Base-by-base conservation (phyloP, 2,888 invertebrate species). In the Microplitis manilae region DNA sequence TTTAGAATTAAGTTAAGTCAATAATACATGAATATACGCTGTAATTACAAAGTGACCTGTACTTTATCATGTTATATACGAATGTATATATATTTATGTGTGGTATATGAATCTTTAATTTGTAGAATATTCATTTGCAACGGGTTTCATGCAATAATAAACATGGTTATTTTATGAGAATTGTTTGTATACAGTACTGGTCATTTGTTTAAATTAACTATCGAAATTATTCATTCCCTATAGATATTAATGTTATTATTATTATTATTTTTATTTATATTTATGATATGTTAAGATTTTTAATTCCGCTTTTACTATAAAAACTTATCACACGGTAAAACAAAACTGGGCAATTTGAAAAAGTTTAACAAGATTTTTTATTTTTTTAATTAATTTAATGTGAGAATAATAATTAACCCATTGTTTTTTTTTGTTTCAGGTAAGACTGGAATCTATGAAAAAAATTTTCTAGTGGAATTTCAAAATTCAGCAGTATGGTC, bases 41-140 rank as follows among this genome's bases (percentile, higher is more conserved):
- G n/a, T 41, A 41, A 41, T 68, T 68, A 15, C 68, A 39, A 68
- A 38, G n/a, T 68, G n/a, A 40, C 68, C n/a, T 40, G 15, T 7
- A 68, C 7, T 6, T 40, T 13, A 68, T 8, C 8, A 40, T 68
- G 30, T 30, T 30, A 30, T 2, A 30, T 30, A 30, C 30, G 30
- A 30, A 30, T 30, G 15, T 15, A 15, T 39, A 13, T 15, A 17
- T 15, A 9, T 7, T 13, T 8, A 17, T 41, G 68, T 50, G 13
- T 13, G 13, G 50, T 50, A 1, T 50, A 50, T 50, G 13, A 50
- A 50, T 50, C 13, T 50, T 50, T 50, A 50, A 50, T 50, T 50
- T 50, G 50, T 50, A 50, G 9, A 13, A 50, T 50, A 50, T 50
- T 50, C 8, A 50, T 50, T 50, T 50, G 50, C 50, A 50, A 50